Evolutionary conservation across 30 jellyfish, hydroid and myxozoan species (phyloP), one percentile per base, ranked within the genome.

Genomic region (Chironex yamaguchii): DNA sequence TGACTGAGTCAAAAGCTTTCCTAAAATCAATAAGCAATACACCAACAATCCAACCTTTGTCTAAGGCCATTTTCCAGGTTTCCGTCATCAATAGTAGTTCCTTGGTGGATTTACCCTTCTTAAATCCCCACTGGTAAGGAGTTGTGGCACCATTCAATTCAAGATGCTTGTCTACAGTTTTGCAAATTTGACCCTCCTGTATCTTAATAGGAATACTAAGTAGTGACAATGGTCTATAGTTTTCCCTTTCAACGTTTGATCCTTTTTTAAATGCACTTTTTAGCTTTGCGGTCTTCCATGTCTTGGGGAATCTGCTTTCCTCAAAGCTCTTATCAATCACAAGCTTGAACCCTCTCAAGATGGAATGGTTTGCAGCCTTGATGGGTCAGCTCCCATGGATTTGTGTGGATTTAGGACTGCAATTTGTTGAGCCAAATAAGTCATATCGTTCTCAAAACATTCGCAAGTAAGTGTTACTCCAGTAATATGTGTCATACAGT

Each of bases 41-140:
- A 20, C 34, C 86, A n/a, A 1, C 50, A 11, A 23, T 72, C 72
- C 42, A 72, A 35, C 75, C 75, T 34, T 72, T 72, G 49, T 35
- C 49, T 36, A 36, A n/a, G 49, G 75, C 86, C 71, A 21, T 70
- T 70, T 70, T 70, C 75, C 76, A 70, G 1, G 69, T 2, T 36
- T 70, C 84, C 35, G 33, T 70, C 84, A 1, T 33, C 69, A 70
- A 29, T 70, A 70, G 69, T 30, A 70, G 84, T 70, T 27, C 69
- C 75, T 70, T 68, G 26, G 84, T 70, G 31, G 75, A 70, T 33
- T 70, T 70, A 1, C 84, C 35, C 75, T 34, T 72, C 51, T 72
- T 72, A 36, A 84, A 84, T 25, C 71, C 71, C 89, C 93, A 70
- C 79, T 84, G 93, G 82, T 84, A 67, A 29, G 52, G 68, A 84